phyloP scores from a whole-genome alignment of 1,140 invertebrate species.

The Sycophila sp. region DNA sequence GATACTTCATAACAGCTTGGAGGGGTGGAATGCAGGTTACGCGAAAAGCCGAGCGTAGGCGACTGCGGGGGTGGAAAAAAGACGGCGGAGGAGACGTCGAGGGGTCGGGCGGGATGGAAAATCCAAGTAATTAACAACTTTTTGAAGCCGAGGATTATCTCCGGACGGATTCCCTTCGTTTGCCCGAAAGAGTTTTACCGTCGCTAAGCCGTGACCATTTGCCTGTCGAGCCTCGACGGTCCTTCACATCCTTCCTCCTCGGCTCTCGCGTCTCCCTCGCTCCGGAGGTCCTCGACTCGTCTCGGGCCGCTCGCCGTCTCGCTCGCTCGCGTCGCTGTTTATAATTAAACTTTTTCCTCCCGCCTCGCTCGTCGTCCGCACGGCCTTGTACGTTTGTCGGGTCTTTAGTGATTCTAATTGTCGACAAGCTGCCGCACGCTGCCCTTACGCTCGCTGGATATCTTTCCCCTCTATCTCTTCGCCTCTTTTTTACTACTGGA shows the following conservation, averaged over 20 bases:
- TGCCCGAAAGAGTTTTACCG: constrained; percentile 65
- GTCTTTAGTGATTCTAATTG: constrained; percentile 66
- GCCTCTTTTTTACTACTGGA: constrained; percentile 13
- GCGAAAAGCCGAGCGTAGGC: not conserved
- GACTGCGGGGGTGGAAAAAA: constrained; percentile 15
- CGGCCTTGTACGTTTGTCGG: constrained; percentile 43
- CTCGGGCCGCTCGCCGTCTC: constrained; percentile 36
- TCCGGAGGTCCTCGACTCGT: constrained; percentile 15
- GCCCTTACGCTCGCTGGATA: constrained; percentile 20
- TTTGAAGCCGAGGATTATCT: constrained; percentile 67
- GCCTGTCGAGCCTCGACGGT: constrained; percentile 52
- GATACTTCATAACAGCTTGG: no score
- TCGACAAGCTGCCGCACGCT: constrained; percentile 43
- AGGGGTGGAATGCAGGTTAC: constrained; percentile 29
- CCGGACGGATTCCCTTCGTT: constrained; percentile 67
- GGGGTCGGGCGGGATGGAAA: constrained; percentile 48
- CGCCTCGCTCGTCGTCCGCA: constrained; percentile 33
- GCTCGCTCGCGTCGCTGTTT: constrained; percentile 51
- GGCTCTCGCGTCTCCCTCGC: not conserved
- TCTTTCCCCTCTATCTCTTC: not conserved
- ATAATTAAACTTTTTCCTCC: constrained; percentile 62
- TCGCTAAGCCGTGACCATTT: constrained; percentile 66
- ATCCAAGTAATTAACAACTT: constrained; percentile 69
- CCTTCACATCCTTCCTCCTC: constrained; percentile 37
- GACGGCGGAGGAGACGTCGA: constrained; percentile 34